Evolutionary conservation across 2,797 vertebrate species (phyloP), one percentile per base, ranked within the genome.

Genomic region (Anas bahamensis): DNA sequence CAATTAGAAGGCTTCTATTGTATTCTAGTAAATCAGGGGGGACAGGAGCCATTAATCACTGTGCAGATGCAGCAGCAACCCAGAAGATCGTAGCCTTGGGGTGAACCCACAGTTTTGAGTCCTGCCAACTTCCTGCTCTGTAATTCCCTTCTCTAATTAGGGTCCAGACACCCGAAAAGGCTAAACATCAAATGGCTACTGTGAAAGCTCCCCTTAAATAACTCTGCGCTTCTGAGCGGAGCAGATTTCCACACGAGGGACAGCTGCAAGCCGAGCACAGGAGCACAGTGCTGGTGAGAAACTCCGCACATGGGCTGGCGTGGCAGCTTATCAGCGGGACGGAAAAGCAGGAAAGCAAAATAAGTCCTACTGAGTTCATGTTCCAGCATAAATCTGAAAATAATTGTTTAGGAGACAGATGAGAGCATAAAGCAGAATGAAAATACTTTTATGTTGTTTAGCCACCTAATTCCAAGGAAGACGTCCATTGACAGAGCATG

Each of bases 361-460:
- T 35, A 44, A 39, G 72, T 69, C 86, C 86, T 41, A 64, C 72
- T 60, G 86, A 92, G 90, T 23, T 66, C 11, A 5, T 93, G 75
- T 93, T 95, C 90, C 91, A 80, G 72, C 48, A 26, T 71, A 85
- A 71, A 68, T 71, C 81, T 2, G 2, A 89, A 91, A 94, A 78
- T 74, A 90, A 79, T 83, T 85, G 61, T 80, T 75, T 77, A 19
- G 78, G 78, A 91, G 95, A 74, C 53, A 90, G 84, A 94, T 55
- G 86, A 93, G 88, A 87, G 93, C 88, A 93, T 66, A 64, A 73
- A 89, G 73, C 70, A 90, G 88, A 72, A 65, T 17, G 55, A 77
- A 83, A 93, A 83, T 55, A 75, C 92, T 96, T 95, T 94, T 21
- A 90, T 95, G 89, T 96, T 86, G 76, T 70, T 72, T 72, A 87